Conservation (phyloP, 2,797 vertebrate species). For the Valencia hispanica region DNA sequence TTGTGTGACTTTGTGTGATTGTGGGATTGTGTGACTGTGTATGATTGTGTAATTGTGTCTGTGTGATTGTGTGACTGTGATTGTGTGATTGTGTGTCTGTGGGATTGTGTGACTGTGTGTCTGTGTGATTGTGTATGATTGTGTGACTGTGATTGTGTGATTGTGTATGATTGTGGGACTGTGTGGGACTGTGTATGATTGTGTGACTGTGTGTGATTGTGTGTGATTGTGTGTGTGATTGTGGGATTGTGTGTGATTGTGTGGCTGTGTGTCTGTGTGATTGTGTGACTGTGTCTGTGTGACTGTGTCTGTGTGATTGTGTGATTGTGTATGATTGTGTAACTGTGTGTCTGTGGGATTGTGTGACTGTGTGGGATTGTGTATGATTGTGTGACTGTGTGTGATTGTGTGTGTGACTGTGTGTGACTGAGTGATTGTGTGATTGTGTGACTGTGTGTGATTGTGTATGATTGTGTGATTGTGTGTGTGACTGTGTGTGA, state of each 20-base stretch:
- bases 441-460: neutral
- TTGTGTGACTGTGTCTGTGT: neutral
- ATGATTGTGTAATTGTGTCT: neutral
- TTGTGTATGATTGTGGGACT: slow-evolving; percentile 3
- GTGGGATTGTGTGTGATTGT: neutral
- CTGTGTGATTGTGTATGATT: neutral
- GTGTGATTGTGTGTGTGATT: slow-evolving; percentile 14
- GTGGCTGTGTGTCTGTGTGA: too few species aligned
- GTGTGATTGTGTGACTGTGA: slow-evolving; percentile 3
- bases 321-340: slow-evolving; percentile 2
- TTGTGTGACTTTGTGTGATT: neutral
- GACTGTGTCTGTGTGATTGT: slow-evolving; percentile 2
- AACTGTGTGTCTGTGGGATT: too few species aligned
- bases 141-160: too few species aligned
- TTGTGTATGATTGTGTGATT: neutral
- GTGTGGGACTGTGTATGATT: slow-evolving; percentile 1
- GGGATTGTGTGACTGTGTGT: slow-evolving; percentile 3
- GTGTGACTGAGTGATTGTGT: slow-evolving; percentile 5
- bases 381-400: slow-evolving; percentile 9
- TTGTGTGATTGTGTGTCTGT: slow-evolving; percentile 4
- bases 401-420: slow-evolving; percentile 1
- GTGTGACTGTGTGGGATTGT: neutral
- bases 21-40: slow-evolving; percentile 1
- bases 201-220: neutral
- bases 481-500: slow-evolving; percentile 1